A percentile compares a stretch with the other conserved stretches of the same genome.
These are phyloP conservation scores for Idaea aversata DNA, from an alignment of 2,888 invertebrate genomes.

Conservation along the genomic window DNA sequence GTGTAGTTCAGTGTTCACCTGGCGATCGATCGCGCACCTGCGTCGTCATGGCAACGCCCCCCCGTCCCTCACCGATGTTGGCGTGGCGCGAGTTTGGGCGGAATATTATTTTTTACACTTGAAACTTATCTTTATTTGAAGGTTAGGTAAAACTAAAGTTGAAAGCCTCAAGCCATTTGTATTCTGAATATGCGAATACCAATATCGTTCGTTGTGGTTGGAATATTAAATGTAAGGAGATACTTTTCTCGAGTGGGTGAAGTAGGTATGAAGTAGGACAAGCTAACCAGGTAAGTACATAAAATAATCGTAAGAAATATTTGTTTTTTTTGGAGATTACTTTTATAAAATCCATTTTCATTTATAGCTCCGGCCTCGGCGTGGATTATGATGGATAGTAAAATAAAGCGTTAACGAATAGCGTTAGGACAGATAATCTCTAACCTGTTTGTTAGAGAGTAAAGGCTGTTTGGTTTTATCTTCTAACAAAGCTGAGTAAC, in stretches of 20 bases:
- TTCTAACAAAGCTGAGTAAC: no score
- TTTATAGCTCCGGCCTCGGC: no score
- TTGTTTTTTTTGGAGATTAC: no score
- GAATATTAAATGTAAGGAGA: not conserved
- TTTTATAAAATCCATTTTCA: no score
- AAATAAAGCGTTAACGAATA: no score
- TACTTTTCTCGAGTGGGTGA: not conserved
- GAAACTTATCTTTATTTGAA: not conserved
- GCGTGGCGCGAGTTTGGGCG: not conserved
- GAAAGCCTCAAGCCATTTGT: not conserved
- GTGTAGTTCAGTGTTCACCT: constrained; percentile 22
- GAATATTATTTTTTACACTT: not conserved
- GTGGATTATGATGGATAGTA: no score
- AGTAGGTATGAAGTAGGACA: no score
- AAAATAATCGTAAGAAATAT: not conserved
- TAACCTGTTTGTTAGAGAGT: no score
- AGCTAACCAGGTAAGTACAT: not conserved
- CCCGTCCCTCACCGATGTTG: constrained; percentile 7
- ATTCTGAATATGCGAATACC: not conserved
- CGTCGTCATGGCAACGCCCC: constrained; percentile 57
- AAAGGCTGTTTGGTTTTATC: no score
- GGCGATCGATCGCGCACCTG: constrained; percentile 64
- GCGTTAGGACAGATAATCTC: no score
- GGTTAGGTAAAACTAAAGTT: not conserved
- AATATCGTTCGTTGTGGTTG: not conserved